Evolutionary conservation across 2,113 vertebrate species (phyloP).

Genomic region (Chauna torquata): DNA sequence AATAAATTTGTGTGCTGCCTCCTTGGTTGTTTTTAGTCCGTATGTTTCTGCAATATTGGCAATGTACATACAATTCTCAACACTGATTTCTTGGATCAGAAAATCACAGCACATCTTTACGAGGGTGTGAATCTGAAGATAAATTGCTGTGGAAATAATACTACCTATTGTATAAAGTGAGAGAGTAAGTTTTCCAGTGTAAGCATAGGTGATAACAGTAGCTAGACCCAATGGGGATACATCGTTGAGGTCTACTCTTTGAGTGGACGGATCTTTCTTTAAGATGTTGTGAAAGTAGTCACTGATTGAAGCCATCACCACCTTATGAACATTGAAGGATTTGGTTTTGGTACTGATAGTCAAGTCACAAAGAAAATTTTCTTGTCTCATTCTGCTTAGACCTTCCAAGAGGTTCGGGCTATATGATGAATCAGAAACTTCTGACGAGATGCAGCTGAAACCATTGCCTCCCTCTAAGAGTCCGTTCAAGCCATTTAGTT

Average conservation of each 20-base stretch:
- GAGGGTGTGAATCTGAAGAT: slow-evolving; percentile 91
- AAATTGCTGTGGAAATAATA: slow-evolving; percentile 91
- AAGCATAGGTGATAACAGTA: slow-evolving; percentile 94
- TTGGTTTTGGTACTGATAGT: slow-evolving; percentile 95
- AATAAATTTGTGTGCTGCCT: slow-evolving; percentile 93
- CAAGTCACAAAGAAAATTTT: slow-evolving; percentile 94
- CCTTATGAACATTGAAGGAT: slow-evolving; percentile 94
- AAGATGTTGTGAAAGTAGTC: slow-evolving; percentile 91
- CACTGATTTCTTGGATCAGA: slow-evolving; percentile 91
- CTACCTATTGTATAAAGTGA: slow-evolving; percentile 96
- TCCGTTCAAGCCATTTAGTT: slow-evolving; percentile 90
- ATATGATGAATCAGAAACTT: slow-evolving; percentile 88
- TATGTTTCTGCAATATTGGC: slow-evolving; percentile 96
- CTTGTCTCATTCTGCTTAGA: slow-evolving; percentile 92
- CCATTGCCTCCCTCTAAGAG: slow-evolving; percentile 93
- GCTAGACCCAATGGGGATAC: slow-evolving; percentile 90
- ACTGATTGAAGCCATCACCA: slow-evolving; percentile 97
- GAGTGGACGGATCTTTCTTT: slow-evolving; percentile 89
- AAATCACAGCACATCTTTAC: slow-evolving; percentile 99
- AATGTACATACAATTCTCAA: slow-evolving; percentile 97
- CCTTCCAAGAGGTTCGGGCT: slow-evolving; percentile 93
- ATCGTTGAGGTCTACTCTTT: slow-evolving; percentile 93
- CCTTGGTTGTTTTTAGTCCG: slow-evolving; percentile 89
- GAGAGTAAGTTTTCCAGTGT: slow-evolving; percentile 94
- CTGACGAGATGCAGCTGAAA: slow-evolving; percentile 94